Evolutionary conservation across 2,797 vertebrate species (phyloP).

Genomic region (Tragopan temminckii): DNA sequence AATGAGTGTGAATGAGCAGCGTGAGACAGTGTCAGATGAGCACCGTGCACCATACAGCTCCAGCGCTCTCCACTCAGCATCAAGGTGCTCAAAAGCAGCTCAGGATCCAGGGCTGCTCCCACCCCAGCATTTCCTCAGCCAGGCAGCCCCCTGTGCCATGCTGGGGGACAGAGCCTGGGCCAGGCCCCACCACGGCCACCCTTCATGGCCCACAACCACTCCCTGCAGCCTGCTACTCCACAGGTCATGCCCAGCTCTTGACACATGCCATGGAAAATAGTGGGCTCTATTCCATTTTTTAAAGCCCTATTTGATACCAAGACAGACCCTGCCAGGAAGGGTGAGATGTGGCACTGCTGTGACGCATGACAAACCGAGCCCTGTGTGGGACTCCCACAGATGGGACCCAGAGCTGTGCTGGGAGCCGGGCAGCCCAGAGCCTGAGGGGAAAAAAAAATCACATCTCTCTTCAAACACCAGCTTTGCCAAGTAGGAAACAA

Average conservation of each 20-base stretch:
- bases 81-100: too few species aligned
- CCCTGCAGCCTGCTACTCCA: neutral
- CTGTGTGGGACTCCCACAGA: fast-evolving
- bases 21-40: neutral
- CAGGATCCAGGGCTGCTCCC: too few species aligned
- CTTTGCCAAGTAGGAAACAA: neutral
- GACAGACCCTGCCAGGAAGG: fast-evolving
- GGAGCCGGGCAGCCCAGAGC: neutral
- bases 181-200: neutral
- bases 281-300: fast-evolving
- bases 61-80: neutral
- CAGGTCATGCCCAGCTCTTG: neutral
- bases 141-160: too few species aligned
- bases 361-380: fast-evolving
- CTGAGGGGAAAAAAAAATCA: neutral
- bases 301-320: neutral
- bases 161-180: too few species aligned
- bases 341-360: fast-evolving
- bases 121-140: too few species aligned
- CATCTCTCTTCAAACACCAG: neutral
- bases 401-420: fast-evolving
- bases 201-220: neutral
- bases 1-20: neutral
- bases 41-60: neutral
- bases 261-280: too few species aligned